phyloP scores from a whole-genome alignment of 2,888 invertebrate species.

The Cataglyphis albicans region DNA sequence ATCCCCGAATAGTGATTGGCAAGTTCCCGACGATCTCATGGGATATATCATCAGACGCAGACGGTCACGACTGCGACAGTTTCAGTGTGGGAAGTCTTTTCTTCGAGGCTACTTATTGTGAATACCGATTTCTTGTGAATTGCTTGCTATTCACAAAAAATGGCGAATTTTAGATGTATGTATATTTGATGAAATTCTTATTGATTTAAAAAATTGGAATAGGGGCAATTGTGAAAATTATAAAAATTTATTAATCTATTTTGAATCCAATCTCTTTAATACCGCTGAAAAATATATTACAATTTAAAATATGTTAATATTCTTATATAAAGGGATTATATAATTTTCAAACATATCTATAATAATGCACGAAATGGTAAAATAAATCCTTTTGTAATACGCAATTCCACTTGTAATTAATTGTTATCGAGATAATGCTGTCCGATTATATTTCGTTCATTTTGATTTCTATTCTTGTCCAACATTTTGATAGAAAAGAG shows the following conservation, averaged over 20 bases:
- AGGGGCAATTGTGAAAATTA: background rate
- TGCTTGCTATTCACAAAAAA: conserved; percentile 55
- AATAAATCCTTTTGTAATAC: background rate
- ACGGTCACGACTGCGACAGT: conserved; percentile 79
- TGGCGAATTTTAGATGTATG: background rate
- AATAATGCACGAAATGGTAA: background rate
- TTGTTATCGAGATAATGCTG: conserved; percentile 8
- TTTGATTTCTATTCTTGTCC: conserved; percentile 11
- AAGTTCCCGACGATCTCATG: conserved; percentile 75
- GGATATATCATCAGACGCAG: conserved; percentile 78
- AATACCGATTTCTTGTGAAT: conserved; percentile 74
- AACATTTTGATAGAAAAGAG: conserved; percentile 10
- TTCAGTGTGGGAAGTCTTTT: conserved; percentile 61
- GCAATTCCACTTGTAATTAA: conserved; percentile 3
- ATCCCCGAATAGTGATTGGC: conserved; percentile 79
- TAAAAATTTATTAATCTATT: background rate
- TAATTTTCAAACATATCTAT: background rate
- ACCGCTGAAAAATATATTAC: background rate
- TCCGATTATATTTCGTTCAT: background rate
- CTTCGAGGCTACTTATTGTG: conserved; percentile 68
- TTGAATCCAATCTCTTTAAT: background rate
- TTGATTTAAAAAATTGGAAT: background rate
- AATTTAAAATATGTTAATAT: background rate
- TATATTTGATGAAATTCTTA: background rate
- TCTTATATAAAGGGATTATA: background rate